Conservation (phyloP, 2,888 invertebrate genomes). For the Drosophila robusta region DNA sequence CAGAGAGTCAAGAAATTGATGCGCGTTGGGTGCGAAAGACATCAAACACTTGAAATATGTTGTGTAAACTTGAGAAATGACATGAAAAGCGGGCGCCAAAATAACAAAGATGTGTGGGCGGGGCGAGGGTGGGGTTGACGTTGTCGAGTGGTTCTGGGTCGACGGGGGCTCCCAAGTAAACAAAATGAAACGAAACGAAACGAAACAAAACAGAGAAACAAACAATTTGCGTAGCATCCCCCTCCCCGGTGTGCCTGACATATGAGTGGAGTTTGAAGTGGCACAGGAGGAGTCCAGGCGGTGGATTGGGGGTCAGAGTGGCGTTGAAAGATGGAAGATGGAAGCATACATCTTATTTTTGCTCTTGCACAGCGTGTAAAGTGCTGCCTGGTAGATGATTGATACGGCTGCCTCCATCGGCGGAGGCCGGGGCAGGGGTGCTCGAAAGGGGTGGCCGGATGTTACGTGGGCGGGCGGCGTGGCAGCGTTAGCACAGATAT, state of each 20-base stretch:
- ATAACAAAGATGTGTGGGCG: slow-evolving; percentile 31
- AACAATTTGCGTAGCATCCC: slow-evolving; percentile 63
- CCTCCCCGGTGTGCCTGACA: slow-evolving; percentile 45
- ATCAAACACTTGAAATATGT: slow-evolving; percentile 79
- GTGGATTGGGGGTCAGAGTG: neutral
- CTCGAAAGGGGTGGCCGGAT: neutral
- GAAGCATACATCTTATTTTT: slow-evolving; percentile 53
- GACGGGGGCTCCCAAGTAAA: slow-evolving; percentile 29
- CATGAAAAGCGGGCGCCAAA: slow-evolving; percentile 60
- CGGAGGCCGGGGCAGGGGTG: neutral
- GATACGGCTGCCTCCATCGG: slow-evolving; percentile 48
- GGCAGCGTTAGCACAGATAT: too few relatives aligned
- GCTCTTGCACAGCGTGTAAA: slow-evolving; percentile 40
- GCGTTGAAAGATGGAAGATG: neutral
- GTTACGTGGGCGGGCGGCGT: neutral
- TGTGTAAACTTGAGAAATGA: slow-evolving; percentile 78
- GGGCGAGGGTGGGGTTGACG: too few relatives aligned
- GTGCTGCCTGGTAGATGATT: slow-evolving; percentile 73
- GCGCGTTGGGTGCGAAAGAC: slow-evolving; percentile 74
- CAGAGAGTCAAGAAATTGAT: slow-evolving; percentile 64
- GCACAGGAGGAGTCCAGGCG: neutral
- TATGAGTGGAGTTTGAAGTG: slow-evolving; percentile 38
- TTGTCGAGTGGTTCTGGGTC: slow-evolving; percentile 27
- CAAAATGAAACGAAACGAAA: slow-evolving; percentile 53
- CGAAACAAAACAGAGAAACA: slow-evolving; percentile 47